phyloP scores from a whole-genome alignment of 1,140 invertebrate genomes.

The Phocides pigmalion region DNA sequence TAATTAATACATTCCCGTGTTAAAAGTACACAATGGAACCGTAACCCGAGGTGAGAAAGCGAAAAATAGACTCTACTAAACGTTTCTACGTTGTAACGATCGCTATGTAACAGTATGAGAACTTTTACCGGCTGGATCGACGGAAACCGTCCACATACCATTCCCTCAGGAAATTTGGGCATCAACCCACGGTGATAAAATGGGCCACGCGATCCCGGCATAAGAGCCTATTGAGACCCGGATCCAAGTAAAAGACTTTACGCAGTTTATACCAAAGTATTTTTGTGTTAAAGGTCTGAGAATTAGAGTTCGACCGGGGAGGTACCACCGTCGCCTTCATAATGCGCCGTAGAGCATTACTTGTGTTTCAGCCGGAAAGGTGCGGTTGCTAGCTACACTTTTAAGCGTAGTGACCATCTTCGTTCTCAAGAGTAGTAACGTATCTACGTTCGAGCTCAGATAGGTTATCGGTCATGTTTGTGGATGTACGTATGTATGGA shows the following conservation, averaged over 20 bases:
- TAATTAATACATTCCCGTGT: not conserved
- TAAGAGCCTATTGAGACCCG: not conserved
- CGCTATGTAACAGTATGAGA: not conserved
- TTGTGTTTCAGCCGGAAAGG: too few species aligned
- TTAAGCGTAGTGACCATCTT: too few species aligned
- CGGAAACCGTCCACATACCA: constrained; percentile 18
- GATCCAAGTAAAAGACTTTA: constrained; percentile 6
- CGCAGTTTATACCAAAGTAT: too few species aligned
- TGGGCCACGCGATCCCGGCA: constrained; percentile 23
- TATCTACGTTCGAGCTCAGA: too few species aligned
- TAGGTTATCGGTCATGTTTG: too few species aligned
- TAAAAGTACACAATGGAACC: not conserved
- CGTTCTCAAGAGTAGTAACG: too few species aligned
- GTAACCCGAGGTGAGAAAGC: not conserved
- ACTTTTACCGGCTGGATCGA: constrained; percentile 5
- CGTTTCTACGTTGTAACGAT: not conserved
- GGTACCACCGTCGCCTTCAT: too few species aligned
- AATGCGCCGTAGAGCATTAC: too few species aligned
- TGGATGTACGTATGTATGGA: too few species aligned
- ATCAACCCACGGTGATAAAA: constrained; percentile 32
- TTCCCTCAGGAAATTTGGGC: constrained; percentile 38
- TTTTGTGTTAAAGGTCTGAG: too few species aligned
- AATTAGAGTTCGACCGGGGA: too few species aligned
- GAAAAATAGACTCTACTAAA: not conserved
- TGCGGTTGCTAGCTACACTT: too few species aligned